Percentiles rank a stretch among this genome's conserved stretches.
phyloP scores from a whole-genome alignment of 2,888 invertebrate genomes.

The Melieria crassipennis region DNA sequence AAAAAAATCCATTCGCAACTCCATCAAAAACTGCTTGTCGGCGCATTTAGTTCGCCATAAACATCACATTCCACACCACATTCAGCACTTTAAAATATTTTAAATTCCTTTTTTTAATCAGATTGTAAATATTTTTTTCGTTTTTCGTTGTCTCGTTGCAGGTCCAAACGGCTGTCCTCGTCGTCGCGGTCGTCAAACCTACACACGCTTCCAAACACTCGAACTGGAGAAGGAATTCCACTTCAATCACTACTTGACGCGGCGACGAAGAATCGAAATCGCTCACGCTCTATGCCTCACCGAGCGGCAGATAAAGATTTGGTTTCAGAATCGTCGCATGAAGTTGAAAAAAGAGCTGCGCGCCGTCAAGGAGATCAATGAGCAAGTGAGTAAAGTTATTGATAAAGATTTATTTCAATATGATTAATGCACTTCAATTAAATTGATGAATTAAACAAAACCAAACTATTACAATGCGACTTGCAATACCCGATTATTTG shows the following conservation, averaged over 20 bases:
- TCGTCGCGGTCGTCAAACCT: slow-evolving; percentile 94
- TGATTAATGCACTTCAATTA: too few relatives aligned
- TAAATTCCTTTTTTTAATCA: slow-evolving; percentile 35
- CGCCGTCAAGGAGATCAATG: slow-evolving; percentile 94
- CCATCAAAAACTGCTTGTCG: not conserved
- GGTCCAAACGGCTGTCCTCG: slow-evolving; percentile 96
- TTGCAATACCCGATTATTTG: too few relatives aligned
- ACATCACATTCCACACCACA: slow-evolving; percentile 11
- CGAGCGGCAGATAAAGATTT: slow-evolving; percentile 96
- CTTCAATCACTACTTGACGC: slow-evolving; percentile 96
- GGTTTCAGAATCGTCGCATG: slow-evolving; percentile 97
- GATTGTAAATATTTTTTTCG: slow-evolving; percentile 36
- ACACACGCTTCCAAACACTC: slow-evolving; percentile 97
- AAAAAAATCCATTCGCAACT: not conserved
- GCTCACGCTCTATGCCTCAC: slow-evolving; percentile 95
- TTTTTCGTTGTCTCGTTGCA: slow-evolving; percentile 67
- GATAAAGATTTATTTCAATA: too few relatives aligned
- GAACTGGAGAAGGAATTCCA: slow-evolving; percentile 99
- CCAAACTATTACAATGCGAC: too few relatives aligned
- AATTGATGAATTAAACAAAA: too few relatives aligned
- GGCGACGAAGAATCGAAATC: slow-evolving; percentile 95
- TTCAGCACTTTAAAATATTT: not conserved
- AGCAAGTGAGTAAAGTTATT: slow-evolving; percentile 70
- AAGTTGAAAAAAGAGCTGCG: slow-evolving; percentile 95
- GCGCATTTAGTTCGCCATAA: slow-evolving; percentile 7